Evolutionary conservation across 2,113 vertebrate species (phyloP).

Genomic region (Tetrao urogallus): DNA sequence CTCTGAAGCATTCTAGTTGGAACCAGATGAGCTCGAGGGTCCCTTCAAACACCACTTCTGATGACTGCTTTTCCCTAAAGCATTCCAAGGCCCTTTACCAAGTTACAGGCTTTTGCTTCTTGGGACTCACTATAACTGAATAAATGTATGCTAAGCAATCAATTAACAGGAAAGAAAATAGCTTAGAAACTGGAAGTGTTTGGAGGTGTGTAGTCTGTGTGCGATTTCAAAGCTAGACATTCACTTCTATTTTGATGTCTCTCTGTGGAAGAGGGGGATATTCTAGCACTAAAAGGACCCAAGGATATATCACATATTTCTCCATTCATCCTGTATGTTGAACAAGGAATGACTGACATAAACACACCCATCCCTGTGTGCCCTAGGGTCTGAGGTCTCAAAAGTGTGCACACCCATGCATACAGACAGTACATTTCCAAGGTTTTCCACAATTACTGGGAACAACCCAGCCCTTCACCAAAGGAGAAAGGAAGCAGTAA

Average conservation of each 20-base stretch:
- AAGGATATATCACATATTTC: not conserved
- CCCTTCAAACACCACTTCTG: not conserved
- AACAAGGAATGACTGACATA: not conserved
- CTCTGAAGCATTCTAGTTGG: not conserved
- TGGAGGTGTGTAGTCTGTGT: not conserved
- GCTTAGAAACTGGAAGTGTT: not conserved
- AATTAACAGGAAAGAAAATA: not conserved
- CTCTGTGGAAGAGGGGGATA: not conserved
- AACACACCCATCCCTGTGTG: not conserved
- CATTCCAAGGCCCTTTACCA: not conserved
- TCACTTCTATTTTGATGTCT: not conserved
- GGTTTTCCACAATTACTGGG: not conserved
- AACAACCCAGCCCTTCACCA: not conserved
- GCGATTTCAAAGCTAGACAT: not conserved
- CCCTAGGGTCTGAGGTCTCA: not conserved
- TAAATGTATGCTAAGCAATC: not conserved
- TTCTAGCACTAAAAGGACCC: not conserved
- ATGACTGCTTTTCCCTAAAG: not conserved
- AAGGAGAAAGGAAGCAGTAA: not conserved
- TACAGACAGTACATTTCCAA: not conserved
- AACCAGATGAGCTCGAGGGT: no score
- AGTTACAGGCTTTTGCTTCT: not conserved
- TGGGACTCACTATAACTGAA: not conserved
- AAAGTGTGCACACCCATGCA: not conserved
- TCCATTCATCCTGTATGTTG: not conserved